A percentile compares a stretch with the other conserved stretches of the same genome.
Conservation (phyloP, 2,797 vertebrate species). For the Gouania willdenowi region DNA sequence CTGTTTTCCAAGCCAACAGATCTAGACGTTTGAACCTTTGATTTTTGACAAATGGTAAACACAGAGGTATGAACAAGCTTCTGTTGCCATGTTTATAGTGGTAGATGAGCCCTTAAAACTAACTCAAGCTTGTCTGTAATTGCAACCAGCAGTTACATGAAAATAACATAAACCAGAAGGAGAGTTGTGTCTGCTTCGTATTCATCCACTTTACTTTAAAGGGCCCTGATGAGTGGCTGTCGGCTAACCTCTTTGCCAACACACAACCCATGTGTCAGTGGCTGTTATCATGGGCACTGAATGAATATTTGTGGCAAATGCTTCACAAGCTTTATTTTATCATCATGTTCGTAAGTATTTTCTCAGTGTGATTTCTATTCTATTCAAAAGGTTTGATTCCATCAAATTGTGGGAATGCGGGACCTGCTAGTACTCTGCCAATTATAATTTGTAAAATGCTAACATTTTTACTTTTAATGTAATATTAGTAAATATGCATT, state of each 20-base stretch:
- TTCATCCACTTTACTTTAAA: conserved; percentile 60
- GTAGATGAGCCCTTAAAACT: conserved; percentile 27
- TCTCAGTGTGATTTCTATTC: too few species aligned
- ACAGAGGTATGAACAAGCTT: background rate
- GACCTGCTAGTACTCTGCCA: too few species aligned
- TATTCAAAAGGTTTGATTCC: too few species aligned
- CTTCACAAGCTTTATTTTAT: too few species aligned
- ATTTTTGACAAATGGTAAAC: conserved; percentile 6
- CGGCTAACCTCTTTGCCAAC: conserved; percentile 33
- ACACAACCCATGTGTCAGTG: conserved; percentile 25
- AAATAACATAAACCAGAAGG: conserved; percentile 54
- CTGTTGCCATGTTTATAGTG: conserved; percentile 16
- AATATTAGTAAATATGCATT: too few species aligned
- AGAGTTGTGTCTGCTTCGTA: conserved; percentile 36
- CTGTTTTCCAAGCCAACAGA: too few species aligned
- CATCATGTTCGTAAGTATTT: too few species aligned
- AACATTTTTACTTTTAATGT: too few species aligned
- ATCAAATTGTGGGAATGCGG: too few species aligned
- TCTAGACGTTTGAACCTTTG: conserved; percentile 8
- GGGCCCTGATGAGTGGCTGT: conserved; percentile 52
- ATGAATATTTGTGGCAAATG: conserved; percentile 41
- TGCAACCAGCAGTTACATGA: conserved; percentile 51
- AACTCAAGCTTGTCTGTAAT: conserved; percentile 46
- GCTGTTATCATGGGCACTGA: conserved; percentile 37
- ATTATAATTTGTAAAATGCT: too few species aligned